phyloP scores from a whole-genome alignment of 2,113 vertebrate genomes.

The Bagarius yarrelli region DNA sequence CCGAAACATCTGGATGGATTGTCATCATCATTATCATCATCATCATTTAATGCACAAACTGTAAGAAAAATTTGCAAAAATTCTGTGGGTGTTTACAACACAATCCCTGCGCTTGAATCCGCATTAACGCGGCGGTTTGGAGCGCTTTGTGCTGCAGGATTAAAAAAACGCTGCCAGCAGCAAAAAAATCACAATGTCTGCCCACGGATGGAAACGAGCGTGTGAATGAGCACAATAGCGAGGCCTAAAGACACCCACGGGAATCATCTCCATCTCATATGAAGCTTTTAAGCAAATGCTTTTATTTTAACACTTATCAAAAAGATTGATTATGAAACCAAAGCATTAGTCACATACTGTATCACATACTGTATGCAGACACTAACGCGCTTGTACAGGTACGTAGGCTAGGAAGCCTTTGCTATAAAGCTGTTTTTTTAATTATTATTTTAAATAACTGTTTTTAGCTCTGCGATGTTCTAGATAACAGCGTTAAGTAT shows the following conservation, averaged over 20 bases:
- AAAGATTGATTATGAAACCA: slow-evolving; percentile 25
- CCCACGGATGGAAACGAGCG: slow-evolving; percentile 13
- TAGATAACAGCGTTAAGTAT: neutral
- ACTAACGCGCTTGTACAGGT: neutral
- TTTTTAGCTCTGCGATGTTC: neutral
- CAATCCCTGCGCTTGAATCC: slow-evolving; percentile 22
- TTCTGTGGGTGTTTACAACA: slow-evolving; percentile 15
- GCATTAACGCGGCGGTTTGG: slow-evolving; percentile 22
- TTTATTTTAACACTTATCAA: slow-evolving; percentile 23
- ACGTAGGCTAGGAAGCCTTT: neutral
- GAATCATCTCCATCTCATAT: slow-evolving; percentile 15
- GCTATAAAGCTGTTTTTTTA: too few relatives aligned
- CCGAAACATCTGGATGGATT: slow-evolving; percentile 1
- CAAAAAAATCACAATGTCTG: slow-evolving; percentile 43
- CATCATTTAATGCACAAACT: neutral
- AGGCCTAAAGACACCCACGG: slow-evolving; percentile 28
- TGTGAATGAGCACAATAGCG: neutral
- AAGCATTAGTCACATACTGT: slow-evolving; percentile 16
- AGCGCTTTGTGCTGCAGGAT: slow-evolving; percentile 34
- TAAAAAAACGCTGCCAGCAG: slow-evolving; percentile 43
- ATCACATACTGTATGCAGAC: slow-evolving; percentile 5
- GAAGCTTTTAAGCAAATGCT: slow-evolving; percentile 8
- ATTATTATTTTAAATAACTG: too few relatives aligned
- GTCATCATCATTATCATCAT: neutral
- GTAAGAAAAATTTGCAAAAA: neutral